Evolutionary conservation across 1,140 invertebrate species (phyloP).

Genomic region (Agraylea sexmaculata): DNA sequence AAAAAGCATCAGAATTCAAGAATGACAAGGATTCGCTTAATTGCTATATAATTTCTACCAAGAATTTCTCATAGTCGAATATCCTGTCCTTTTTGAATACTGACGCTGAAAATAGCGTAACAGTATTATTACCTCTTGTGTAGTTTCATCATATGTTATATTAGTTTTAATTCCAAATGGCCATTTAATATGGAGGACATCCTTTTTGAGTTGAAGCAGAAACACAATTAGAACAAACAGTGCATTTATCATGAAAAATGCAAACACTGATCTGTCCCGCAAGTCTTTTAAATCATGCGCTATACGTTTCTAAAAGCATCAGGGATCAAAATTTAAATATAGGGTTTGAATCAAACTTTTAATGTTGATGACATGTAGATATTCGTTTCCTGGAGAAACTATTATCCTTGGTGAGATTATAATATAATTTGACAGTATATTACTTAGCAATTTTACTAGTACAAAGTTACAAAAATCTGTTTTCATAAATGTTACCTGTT

Average conservation of each 20-base stretch:
- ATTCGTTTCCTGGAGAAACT: no score
- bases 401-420: no score
- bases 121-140: slow-evolving; percentile 68
- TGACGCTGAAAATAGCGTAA: slow-evolving; percentile 4
- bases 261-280: slow-evolving; percentile 87
- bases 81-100: slow-evolving; percentile 20
- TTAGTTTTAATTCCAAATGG: slow-evolving; percentile 87
- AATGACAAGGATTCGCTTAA: slow-evolving; percentile 13
- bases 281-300: slow-evolving; percentile 83
- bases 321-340: slow-evolving; percentile 22
- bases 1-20: slow-evolving; percentile 19
- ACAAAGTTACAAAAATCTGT: not conserved
- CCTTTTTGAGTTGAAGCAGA: slow-evolving; percentile 93
- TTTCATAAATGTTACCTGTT: slow-evolving; percentile 55
- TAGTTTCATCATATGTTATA: slow-evolving; percentile 77
- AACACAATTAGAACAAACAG: slow-evolving; percentile 97
- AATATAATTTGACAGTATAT: slow-evolving; percentile 1
- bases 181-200: slow-evolving; percentile 86
- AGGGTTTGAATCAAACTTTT: no score
- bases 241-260: slow-evolving; percentile 96
- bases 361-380: no score
- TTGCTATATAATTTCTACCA: not conserved
- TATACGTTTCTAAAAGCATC: slow-evolving; percentile 68
- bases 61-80: not conserved
- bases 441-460: not conserved